phyloP scores from a whole-genome alignment of 2,113 vertebrate genomes.

The Phylloscopus trochiloides region DNA sequence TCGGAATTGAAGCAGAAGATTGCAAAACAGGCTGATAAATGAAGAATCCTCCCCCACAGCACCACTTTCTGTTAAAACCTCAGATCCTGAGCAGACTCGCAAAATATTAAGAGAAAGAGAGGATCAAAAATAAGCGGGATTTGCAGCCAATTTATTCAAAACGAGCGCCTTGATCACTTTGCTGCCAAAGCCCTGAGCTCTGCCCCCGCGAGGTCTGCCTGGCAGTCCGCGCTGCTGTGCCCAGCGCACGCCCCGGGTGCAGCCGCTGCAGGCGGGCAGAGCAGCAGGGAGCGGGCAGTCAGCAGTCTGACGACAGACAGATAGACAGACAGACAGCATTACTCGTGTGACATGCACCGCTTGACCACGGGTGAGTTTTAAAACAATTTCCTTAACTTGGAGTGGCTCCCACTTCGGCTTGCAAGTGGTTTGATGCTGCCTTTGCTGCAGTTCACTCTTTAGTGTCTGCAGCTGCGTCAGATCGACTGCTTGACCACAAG shows the following conservation, averaged over 20 bases:
- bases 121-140: not conserved
- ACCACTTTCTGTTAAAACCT: not conserved
- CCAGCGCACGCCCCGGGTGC: accelerated
- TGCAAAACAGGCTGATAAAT: slow-evolving; percentile 25
- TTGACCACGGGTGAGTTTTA: not conserved
- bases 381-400: not conserved
- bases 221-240: not conserved
- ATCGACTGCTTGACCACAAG: not conserved
- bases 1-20: slow-evolving; percentile 10
- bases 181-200: not conserved
- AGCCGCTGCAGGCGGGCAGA: not conserved
- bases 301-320: not conserved
- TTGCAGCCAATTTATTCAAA: not conserved
- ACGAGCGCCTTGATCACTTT: accelerated
- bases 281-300: not conserved
- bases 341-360: accelerated
- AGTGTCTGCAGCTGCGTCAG: not conserved
- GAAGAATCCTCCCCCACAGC: not conserved
- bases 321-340: not conserved
- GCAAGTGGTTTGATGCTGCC: accelerated
- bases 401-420: not conserved
- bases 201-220: accelerated
- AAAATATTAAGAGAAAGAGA: not conserved
- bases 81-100: not conserved
- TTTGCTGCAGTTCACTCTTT: not conserved